Conservation (phyloP, 2,888 invertebrate species). For the Bedellia somnulentella region DNA sequence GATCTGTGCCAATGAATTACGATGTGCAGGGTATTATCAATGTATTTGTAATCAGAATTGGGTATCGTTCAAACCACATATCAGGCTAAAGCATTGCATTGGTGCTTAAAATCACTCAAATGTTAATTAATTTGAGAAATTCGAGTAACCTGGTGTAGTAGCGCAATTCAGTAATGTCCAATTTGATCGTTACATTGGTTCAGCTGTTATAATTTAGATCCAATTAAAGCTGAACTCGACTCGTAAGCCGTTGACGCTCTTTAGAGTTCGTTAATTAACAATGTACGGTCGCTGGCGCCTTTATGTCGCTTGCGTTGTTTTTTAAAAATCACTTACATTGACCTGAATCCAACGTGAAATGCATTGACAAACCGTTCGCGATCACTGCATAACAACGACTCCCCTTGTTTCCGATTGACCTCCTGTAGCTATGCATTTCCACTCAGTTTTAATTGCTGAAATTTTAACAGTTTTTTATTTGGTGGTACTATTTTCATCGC, state of each 20-base stretch:
- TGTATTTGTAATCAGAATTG: too few relatives aligned
- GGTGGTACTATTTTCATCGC: too few relatives aligned
- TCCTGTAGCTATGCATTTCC: conserved; percentile 3
- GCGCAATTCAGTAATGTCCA: conserved; percentile 2
- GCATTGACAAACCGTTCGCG: too few relatives aligned
- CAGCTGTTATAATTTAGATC: conserved; percentile 2
- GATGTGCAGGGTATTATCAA: too few relatives aligned
- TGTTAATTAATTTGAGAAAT: too few relatives aligned
- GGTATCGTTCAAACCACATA: too few relatives aligned
- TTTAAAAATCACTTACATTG: conserved; percentile 56
- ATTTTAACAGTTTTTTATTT: too few relatives aligned
- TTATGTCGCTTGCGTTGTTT: conserved; percentile 50
- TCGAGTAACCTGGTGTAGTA: too few relatives aligned
- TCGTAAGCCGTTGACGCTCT: conserved; percentile 20
- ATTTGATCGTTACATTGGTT: not conserved
- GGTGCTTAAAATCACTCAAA: too few relatives aligned
- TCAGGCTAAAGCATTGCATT: too few relatives aligned
- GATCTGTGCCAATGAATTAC: too few relatives aligned
- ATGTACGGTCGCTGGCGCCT: conserved; percentile 31
- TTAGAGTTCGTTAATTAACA: conserved; percentile 33
- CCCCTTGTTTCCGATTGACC: conserved; percentile 9
- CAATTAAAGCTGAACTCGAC: conserved; percentile 10
- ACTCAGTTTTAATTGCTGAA: conserved; percentile 4
- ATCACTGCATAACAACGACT: conserved; percentile 40
- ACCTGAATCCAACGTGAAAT: conserved; percentile 46